phyloP scores from a whole-genome alignment of 2,797 vertebrate genomes.

The Trichosurus vulpecula region DNA sequence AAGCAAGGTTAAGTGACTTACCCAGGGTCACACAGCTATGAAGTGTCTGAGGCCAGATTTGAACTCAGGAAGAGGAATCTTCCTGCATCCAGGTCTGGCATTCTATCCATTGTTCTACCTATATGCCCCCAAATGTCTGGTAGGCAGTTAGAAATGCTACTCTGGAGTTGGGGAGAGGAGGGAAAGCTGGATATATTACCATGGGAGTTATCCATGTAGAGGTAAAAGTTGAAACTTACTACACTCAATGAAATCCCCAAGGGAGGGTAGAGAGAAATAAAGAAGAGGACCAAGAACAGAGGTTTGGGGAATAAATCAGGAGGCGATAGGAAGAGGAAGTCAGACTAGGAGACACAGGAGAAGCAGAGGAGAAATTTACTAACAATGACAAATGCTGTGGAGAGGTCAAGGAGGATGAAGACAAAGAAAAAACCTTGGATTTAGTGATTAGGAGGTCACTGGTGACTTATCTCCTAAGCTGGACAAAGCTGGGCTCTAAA shows the following conservation, averaged over 20 bases:
- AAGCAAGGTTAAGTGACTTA: neutral
- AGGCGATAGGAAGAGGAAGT: neutral
- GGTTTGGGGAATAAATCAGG: neutral
- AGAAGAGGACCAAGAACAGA: neutral
- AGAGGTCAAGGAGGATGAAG: neutral
- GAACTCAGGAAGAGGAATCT: neutral
- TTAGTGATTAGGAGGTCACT: neutral
- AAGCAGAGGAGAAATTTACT: neutral
- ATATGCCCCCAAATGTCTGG: neutral
- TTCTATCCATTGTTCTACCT: neutral
- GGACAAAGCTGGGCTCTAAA: neutral
- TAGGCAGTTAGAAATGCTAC: neutral
- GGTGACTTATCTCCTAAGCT: neutral
- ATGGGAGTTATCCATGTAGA: neutral
- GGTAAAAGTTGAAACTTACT: neutral
- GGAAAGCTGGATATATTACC: neutral
- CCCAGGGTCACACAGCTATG: neutral
- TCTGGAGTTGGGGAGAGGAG: neutral
- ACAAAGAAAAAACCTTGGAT: neutral
- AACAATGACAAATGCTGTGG: neutral
- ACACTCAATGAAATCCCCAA: neutral
- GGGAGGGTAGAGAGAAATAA: neutral
- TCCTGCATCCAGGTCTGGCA: neutral
- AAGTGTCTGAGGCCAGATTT: neutral
- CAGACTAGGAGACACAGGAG: neutral